A percentile compares a stretch with the other conserved stretches of the same genome.
These are phyloP conservation scores for Solenodon paradoxus DNA, from an alignment of 2,113 vertebrate genomes.

Conservation along the genomic window DNA sequence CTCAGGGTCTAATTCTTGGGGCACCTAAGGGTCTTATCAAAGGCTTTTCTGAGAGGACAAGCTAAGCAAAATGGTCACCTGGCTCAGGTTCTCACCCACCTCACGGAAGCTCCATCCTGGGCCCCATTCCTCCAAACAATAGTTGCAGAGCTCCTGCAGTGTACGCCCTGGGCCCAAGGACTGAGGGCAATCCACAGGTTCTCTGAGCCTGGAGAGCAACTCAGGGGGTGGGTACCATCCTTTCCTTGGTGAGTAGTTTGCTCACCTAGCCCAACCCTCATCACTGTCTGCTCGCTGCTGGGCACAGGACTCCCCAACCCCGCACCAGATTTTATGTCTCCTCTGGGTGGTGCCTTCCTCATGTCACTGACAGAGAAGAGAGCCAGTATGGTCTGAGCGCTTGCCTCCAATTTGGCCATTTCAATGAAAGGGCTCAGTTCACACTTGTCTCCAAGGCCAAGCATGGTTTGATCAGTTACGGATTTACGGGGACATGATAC, in stretches of 20 bases:
- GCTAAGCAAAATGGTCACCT: background rate
- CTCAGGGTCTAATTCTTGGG: background rate
- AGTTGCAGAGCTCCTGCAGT: background rate
- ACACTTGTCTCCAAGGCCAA: background rate
- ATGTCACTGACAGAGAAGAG: background rate
- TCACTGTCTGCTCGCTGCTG: background rate
- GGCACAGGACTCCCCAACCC: background rate
- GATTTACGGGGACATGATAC: background rate
- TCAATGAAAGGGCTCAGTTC: background rate
- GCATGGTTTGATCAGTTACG: background rate
- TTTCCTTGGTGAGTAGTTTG: background rate
- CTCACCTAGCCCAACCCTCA: too few species aligned
- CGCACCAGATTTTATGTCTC: background rate
- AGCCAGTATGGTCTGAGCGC: too few species aligned
- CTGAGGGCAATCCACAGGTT: background rate
- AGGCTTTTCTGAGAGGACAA: background rate
- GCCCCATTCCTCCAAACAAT: background rate
- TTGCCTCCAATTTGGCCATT: background rate
- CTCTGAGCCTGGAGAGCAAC: background rate
- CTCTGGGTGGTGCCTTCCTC: background rate
- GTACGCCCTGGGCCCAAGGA: accelerated
- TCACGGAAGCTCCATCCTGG: background rate
- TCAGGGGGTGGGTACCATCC: background rate
- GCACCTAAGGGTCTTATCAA: background rate
- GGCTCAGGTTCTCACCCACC: background rate